These are phyloP conservation scores for Sinella curviseta DNA, from an alignment of 1,140 invertebrate genomes.

Conservation along the genomic window DNA sequence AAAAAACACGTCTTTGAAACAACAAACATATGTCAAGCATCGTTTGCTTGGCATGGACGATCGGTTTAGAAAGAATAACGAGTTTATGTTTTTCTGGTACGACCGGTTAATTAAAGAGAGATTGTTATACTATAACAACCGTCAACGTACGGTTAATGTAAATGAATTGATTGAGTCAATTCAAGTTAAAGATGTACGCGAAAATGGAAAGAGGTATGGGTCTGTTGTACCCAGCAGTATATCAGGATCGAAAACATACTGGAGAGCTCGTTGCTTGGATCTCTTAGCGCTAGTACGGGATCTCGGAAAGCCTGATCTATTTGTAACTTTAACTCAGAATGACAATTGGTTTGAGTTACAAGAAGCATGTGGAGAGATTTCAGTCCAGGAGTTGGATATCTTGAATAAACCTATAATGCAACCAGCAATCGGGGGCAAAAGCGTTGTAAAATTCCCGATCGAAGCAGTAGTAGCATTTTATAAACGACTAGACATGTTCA, in stretches of 20 bases:
- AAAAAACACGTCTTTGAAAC: background rate
- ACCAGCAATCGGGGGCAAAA: background rate
- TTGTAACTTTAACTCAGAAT: too few species aligned
- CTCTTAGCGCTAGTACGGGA: background rate
- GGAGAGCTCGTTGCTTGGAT: background rate
- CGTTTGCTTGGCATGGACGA: background rate
- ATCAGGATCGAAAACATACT: background rate
- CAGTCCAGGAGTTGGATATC: background rate
- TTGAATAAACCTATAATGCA: background rate
- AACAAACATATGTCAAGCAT: too few species aligned
- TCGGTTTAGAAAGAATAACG: too few species aligned
- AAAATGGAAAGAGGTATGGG: background rate
- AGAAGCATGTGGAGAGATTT: too few species aligned
- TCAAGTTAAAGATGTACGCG: background rate
- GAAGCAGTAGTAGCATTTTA: too few species aligned
- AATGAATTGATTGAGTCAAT: background rate
- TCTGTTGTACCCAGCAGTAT: background rate
- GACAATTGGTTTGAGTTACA: too few species aligned
- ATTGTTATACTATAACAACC: background rate
- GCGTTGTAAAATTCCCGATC: background rate
- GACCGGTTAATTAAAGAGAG: too few species aligned
- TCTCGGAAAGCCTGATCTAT: too few species aligned
- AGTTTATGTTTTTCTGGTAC: too few species aligned
- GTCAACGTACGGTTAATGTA: background rate
- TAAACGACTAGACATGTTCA: background rate